Conservation (phyloP, 2,113 vertebrate genomes). For the Litocranius walleri region DNA sequence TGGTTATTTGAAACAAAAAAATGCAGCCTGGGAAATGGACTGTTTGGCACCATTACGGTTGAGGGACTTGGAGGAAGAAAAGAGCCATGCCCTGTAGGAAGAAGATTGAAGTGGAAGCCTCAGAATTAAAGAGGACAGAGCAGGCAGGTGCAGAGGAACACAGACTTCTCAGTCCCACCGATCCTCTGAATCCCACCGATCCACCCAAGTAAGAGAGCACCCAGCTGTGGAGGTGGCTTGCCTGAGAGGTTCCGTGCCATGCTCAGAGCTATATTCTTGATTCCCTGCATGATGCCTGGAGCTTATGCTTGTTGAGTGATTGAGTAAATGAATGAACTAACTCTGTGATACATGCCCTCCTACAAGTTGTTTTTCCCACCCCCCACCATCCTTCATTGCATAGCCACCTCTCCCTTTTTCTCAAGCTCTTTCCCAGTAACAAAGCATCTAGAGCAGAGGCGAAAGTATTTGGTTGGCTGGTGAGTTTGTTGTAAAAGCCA, state of each 20-base stretch:
- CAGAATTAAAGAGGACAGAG: background rate
- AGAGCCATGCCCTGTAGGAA: background rate
- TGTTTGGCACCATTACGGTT: background rate
- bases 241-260: rapidly evolving
- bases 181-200: background rate
- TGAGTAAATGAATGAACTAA: background rate
- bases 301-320: background rate
- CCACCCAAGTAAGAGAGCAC: background rate
- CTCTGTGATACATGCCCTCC: background rate
- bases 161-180: background rate
- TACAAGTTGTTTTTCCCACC: background rate
- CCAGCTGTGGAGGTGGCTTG: background rate
- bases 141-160: background rate
- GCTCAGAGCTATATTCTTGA: background rate
- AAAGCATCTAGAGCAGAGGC: background rate
- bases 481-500: background rate
- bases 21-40: background rate
- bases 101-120: background rate
- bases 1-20: background rate
- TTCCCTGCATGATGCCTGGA: background rate
- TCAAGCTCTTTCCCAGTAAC: background rate
- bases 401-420: background rate
- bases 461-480: background rate
- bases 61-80: background rate
- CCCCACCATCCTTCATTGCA: background rate